Conservation (phyloP, 1,140 invertebrate genomes). For the Micrasema longulum region DNA sequence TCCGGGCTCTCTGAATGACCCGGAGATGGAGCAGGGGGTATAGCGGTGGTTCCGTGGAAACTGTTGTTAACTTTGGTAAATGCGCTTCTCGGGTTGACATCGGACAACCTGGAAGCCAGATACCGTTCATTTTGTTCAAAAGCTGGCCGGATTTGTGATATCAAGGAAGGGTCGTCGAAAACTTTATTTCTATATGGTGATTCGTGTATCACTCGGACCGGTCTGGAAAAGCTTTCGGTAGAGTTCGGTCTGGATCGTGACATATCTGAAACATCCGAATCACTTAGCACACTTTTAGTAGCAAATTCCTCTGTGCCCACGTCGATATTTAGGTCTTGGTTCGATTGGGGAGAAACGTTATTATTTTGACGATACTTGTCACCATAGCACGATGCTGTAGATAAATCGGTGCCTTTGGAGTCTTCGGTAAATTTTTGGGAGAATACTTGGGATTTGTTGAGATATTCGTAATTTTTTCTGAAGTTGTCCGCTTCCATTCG, state of each 20-base stretch:
- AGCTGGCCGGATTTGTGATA: conserved; percentile 66
- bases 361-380: conserved; percentile 63
- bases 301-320: conserved; percentile 68
- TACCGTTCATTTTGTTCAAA: conserved; percentile 62
- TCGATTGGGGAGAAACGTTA: conserved; percentile 65
- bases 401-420: conserved; percentile 55
- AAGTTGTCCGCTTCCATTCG: conserved; percentile 55
- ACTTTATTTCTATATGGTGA: conserved; percentile 68
- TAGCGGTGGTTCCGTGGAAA: conserved; percentile 47
- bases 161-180: conserved; percentile 71
- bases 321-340: conserved; percentile 67
- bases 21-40: conserved; percentile 67
- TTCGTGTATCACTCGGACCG: conserved; percentile 64
- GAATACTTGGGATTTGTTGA: conserved; percentile 59
- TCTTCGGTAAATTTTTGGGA: conserved; percentile 60
- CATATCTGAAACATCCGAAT: conserved; percentile 66
- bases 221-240: conserved; percentile 64
- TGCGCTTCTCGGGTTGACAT: conserved; percentile 74
- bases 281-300: conserved; percentile 63
- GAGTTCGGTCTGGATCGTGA: conserved; percentile 66
- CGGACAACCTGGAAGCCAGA: conserved; percentile 58
- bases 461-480: conserved; percentile 62
- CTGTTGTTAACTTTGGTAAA: conserved; percentile 81
- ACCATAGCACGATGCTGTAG: conserved; percentile 53
- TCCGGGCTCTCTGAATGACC: conserved; percentile 80